Conservation (phyloP, 2,888 invertebrate species). For the Aelia acuminata region DNA sequence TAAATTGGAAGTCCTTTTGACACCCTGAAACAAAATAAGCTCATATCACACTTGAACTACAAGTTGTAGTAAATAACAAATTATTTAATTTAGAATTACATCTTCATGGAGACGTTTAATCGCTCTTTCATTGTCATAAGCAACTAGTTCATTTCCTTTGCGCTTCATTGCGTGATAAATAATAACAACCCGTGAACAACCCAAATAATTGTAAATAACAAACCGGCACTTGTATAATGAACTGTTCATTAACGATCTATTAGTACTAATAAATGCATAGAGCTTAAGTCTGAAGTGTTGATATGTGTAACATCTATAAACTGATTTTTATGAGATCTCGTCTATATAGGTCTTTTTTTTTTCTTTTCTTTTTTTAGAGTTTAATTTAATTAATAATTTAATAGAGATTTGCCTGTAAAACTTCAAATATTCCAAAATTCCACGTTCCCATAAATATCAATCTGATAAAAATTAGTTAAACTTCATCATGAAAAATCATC, state of each 20-base stretch:
- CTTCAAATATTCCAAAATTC: too few relatives aligned
- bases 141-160: slow-evolving; percentile 65
- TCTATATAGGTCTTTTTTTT: too few relatives aligned
- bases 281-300: neutral
- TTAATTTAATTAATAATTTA: too few relatives aligned
- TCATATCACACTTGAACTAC: neutral
- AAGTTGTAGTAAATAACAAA: neutral
- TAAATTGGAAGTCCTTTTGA: slow-evolving; percentile 89
- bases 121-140: slow-evolving; percentile 63
- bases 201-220: neutral
- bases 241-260: neutral
- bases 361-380: too few relatives aligned
- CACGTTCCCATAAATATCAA: too few relatives aligned
- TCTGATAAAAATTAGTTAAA: too few relatives aligned
- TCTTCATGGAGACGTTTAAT: slow-evolving; percentile 65
- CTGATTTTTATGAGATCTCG: too few relatives aligned
- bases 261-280: neutral
- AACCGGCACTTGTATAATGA: neutral
- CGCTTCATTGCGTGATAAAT: slow-evolving; percentile 63
- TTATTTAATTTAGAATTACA: slow-evolving; percentile 54
- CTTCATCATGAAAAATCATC: too few relatives aligned
- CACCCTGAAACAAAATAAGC: slow-evolving; percentile 70
- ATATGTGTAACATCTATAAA: too few relatives aligned
- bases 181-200: neutral
- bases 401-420: too few relatives aligned